Evolutionary conservation across 2,888 invertebrate genomes (phyloP).

Genomic region (Dascillus cervinus): DNA sequence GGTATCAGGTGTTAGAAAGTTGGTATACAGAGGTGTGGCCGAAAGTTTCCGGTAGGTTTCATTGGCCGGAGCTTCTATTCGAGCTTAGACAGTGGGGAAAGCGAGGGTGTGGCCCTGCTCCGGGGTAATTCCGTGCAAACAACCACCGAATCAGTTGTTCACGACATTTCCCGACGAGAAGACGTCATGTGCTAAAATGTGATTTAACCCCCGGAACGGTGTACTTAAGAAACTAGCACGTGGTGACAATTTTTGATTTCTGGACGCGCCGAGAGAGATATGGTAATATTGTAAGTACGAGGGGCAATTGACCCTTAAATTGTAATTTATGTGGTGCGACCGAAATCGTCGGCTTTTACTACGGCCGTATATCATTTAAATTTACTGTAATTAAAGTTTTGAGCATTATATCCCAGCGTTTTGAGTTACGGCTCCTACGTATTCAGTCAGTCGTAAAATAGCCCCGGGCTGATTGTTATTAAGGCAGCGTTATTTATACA

Average conservation of each 20-base stretch:
- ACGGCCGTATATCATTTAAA: no score
- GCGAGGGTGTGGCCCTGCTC: conserved; percentile 28
- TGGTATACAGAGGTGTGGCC: conserved; percentile 26
- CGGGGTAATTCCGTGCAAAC: conserved; percentile 18
- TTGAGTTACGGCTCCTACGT: no score
- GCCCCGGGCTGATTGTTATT: conserved; percentile 19
- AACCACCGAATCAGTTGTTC: conserved; percentile 28
- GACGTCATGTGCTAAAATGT: no score
- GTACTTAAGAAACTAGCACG: conserved; percentile 13
- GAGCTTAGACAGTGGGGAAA: conserved; percentile 25
- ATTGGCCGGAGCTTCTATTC: conserved; percentile 26
- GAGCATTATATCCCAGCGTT: no score
- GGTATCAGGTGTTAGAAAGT: conserved; percentile 36
- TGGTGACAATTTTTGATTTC: conserved; percentile 5
- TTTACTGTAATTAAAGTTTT: no score
- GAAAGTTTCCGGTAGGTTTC: conserved; percentile 12
- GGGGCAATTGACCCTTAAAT: no score
- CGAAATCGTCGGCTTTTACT: no score
- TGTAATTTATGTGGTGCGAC: no score
- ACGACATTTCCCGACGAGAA: no score
- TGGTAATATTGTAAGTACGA: conserved; percentile 43
- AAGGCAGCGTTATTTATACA: conserved; percentile 19
- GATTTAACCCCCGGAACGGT: no score
- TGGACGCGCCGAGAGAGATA: no score
- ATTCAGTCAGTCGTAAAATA: conserved; percentile 15